These are phyloP conservation scores for Tolmerus cingulatus DNA, from an alignment of 2,888 invertebrate species.

Conservation along the genomic window DNA sequence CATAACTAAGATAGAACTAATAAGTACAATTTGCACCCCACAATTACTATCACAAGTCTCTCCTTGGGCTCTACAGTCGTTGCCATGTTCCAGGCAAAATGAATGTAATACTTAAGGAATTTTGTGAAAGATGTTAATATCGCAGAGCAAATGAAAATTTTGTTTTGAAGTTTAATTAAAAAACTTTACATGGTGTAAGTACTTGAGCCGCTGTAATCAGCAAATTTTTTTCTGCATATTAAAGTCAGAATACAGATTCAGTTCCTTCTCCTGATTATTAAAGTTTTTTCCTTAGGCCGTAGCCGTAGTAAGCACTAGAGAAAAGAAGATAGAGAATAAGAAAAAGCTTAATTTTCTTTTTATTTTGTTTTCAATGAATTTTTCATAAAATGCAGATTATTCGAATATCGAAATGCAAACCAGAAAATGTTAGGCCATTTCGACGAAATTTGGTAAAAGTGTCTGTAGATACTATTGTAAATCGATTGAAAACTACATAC, in stretches of 20 bases:
- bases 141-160: slow-evolving; percentile 22
- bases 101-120: neutral
- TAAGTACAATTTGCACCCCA: neutral
- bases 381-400: neutral
- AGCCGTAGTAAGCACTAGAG: neutral
- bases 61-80: neutral
- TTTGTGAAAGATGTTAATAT: slow-evolving; percentile 3
- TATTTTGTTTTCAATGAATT: neutral
- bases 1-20: neutral
- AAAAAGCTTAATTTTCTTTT: neutral
- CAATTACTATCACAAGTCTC: neutral
- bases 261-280: neutral
- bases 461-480: neutral
- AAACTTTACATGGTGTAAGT: slow-evolving; percentile 41
- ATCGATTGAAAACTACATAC: too few species aligned
- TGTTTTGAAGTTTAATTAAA: slow-evolving; percentile 44
- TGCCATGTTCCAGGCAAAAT: neutral
- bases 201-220: slow-evolving; percentile 1
- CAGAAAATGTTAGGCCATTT: neutral
- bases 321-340: neutral
- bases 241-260: neutral
- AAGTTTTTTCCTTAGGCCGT: neutral
- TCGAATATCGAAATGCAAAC: neutral
- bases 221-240: neutral
- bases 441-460: neutral